Evolutionary conservation across 2,113 vertebrate genomes (phyloP).

Genomic region (Leiothrix lutea): DNA sequence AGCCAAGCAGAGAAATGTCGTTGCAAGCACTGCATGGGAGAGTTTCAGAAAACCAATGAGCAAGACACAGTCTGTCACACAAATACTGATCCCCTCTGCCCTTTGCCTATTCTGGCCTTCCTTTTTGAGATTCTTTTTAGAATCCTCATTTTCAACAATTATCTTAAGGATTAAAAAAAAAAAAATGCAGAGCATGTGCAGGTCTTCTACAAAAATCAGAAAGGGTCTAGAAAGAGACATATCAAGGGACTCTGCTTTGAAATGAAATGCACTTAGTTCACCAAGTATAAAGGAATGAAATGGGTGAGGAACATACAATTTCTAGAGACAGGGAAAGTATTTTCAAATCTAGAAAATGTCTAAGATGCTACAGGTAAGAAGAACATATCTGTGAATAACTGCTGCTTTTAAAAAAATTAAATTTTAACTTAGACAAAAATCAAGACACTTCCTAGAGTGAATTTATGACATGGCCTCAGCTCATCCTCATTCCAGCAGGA

Average conservation of each 20-base stretch:
- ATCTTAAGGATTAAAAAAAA: not conserved
- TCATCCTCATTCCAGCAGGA: constrained; percentile 37
- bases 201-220: not conserved
- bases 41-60: constrained; percentile 44
- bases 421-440: not conserved
- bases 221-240: not conserved
- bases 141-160: not conserved
- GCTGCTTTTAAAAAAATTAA: not conserved
- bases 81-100: not conserved
- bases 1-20: constrained; percentile 90
- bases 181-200: not conserved
- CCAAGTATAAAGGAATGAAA: not conserved
- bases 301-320: not conserved
- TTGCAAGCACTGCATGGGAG: constrained; percentile 81
- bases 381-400: not conserved
- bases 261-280: not conserved
- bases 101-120: not conserved
- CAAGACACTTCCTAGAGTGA: constrained; percentile 27
- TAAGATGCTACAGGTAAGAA: not conserved
- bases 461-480: constrained; percentile 52
- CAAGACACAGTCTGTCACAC: not conserved
- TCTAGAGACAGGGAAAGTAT: not conserved
- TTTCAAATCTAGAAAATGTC: not conserved
- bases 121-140: not conserved
- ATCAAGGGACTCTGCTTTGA: not conserved